A percentile compares a stretch with the other conserved stretches of the same genome.
These are phyloP conservation scores for Tinea semifulvella DNA, from an alignment of 2,888 invertebrate genomes.

Conservation along the genomic window DNA sequence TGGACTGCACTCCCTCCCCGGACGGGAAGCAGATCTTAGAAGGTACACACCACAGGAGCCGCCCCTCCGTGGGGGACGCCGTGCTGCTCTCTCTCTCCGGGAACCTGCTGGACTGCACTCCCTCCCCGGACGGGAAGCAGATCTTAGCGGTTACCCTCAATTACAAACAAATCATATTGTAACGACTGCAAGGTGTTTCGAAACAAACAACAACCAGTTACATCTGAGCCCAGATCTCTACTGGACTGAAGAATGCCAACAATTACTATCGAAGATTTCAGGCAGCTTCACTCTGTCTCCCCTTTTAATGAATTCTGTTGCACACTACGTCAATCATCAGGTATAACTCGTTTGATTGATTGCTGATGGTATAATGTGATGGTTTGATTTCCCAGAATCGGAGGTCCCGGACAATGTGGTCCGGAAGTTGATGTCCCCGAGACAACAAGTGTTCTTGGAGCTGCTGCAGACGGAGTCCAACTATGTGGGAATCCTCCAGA, in stretches of 20 bases:
- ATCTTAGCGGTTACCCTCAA: slow-evolving; percentile 60
- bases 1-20: slow-evolving; percentile 88
- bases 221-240: no score
- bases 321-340: no score
- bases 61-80: slow-evolving; percentile 88
- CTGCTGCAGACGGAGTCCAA: slow-evolving; percentile 96
- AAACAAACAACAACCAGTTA: no score
- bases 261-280: no score
- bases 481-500: slow-evolving; percentile 94
- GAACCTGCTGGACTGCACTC: slow-evolving; percentile 89
- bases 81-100: slow-evolving; percentile 86
- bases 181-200: no score
- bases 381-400: slow-evolving; percentile 60
- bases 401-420: slow-evolving; percentile 69
- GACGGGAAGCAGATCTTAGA: slow-evolving; percentile 70
- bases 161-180: no score
- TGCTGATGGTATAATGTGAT: no score
- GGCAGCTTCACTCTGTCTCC: no score
- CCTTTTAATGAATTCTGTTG: no score
- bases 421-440: slow-evolving; percentile 74
- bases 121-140: slow-evolving; percentile 78
- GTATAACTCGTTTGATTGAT: no score
- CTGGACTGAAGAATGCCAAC: no score
- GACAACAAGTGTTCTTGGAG: slow-evolving; percentile 89
- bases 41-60: slow-evolving; percentile 76